A percentile compares a stretch with the other conserved stretches of the same genome.
These are phyloP conservation scores for Xiphydria camelus DNA, from an alignment of 2,888 invertebrate genomes.

Conservation along the genomic window DNA sequence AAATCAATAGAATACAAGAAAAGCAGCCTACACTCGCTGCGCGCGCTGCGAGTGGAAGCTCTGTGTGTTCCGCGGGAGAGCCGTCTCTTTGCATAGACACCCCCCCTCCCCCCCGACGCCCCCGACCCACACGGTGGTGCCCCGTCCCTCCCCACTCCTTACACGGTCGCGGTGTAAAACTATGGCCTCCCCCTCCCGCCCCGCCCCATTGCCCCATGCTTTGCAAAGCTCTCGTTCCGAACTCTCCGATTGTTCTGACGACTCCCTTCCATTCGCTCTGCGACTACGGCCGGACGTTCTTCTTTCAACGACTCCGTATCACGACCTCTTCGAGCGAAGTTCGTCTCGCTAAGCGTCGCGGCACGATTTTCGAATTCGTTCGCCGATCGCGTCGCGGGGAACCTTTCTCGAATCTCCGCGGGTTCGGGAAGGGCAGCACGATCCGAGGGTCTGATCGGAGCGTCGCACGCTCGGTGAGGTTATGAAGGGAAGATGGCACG, in stretches of 20 bases:
- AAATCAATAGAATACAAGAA: conserved; percentile 69
- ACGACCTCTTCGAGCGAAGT: no score
- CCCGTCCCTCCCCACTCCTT: background rate
- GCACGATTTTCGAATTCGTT: no score
- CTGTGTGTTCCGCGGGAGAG: conserved; percentile 22
- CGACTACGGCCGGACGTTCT: conserved; percentile 4
- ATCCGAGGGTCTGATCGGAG: no score
- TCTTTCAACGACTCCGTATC: conserved; percentile 2
- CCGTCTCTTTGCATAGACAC: conserved; percentile 27
- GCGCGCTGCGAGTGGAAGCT: conserved; percentile 41
- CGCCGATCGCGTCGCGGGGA: no score
- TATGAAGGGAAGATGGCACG: no score
- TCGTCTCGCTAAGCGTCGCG: no score
- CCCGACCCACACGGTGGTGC: background rate
- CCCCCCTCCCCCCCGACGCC: conserved; percentile 7
- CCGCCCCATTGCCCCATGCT: conserved; percentile 30
- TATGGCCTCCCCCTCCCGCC: conserved; percentile 5
- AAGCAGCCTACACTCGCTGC: conserved; percentile 51
- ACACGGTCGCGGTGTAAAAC: no score
- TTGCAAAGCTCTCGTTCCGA: no score
- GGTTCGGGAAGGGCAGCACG: no score
- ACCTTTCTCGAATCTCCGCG: no score
- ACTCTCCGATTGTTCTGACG: no score
- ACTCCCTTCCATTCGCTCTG: conserved; percentile 6
- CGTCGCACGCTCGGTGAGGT: no score